phyloP scores from a whole-genome alignment of 2,797 vertebrate species.

The Eleutherodactylus coqui region DNA sequence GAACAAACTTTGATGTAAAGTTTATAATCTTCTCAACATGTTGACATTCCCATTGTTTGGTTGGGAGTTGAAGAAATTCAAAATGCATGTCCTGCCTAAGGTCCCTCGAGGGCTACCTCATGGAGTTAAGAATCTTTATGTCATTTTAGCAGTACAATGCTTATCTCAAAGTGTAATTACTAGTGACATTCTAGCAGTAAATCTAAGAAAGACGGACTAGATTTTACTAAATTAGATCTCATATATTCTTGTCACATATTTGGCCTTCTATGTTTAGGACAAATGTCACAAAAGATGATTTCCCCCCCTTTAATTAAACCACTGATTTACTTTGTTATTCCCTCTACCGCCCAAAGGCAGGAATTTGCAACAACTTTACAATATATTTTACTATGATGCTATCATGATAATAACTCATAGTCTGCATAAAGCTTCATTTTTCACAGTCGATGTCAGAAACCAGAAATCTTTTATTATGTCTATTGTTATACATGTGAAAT shows the following conservation, averaged over 20 bases:
- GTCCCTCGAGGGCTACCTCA: conserved; percentile 11
- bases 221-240: conserved; percentile 43
- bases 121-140: conserved; percentile 36
- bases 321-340: conserved; percentile 38
- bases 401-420: background rate
- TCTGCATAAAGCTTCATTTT: background rate
- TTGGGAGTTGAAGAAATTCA: conserved; percentile 1
- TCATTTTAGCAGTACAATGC: conserved; percentile 28
- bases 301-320: conserved; percentile 39
- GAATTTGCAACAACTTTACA: conserved; percentile 20
- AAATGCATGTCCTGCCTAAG: background rate
- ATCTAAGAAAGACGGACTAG: conserved; percentile 11
- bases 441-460: background rate
- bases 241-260: conserved; percentile 53
- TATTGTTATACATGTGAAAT: background rate
- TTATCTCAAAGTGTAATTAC: conserved; percentile 46
- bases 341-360: conserved; percentile 6
- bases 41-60: background rate
- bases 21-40: conserved; percentile 14
- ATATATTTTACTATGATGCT: conserved; percentile 31
- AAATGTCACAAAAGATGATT: conserved; percentile 50
- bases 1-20: background rate
- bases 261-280: conserved; percentile 37
- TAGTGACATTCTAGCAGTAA: conserved; percentile 50
- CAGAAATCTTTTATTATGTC: background rate